These are phyloP conservation scores for Nemotelus nigrinus DNA, from an alignment of 2,888 invertebrate species.

Conservation along the genomic window DNA sequence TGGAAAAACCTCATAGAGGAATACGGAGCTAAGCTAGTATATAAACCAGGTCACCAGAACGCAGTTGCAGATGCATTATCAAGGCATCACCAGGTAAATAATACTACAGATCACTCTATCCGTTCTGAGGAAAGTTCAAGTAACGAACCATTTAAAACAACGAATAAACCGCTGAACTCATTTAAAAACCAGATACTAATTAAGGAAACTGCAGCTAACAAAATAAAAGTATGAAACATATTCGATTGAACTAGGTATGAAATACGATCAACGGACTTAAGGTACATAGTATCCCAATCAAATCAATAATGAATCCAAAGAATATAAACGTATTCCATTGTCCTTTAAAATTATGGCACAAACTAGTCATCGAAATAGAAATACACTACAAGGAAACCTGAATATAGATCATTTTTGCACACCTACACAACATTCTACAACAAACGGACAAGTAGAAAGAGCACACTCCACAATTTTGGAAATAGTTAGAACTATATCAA, in stretches of 20 bases:
- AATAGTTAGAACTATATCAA: background rate
- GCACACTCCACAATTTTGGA: constrained; percentile 8
- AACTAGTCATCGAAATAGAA: no score
- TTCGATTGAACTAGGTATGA: no score
- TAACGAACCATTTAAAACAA: background rate
- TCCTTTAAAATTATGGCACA: no score
- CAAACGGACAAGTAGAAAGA: constrained; percentile 9
- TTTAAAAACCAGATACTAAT: no score
- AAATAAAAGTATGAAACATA: no score
- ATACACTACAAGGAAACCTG: no score
- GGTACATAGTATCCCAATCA: no score
- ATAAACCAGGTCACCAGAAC: constrained; percentile 60
- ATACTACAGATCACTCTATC: background rate
- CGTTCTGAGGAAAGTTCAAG: constrained; percentile 4
- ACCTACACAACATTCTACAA: background rate
- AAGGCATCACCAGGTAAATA: background rate
- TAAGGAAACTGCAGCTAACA: no score
- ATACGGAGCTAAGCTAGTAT: constrained; percentile 55
- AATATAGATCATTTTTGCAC: background rate
- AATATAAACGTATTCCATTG: no score
- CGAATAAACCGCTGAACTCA: background rate
- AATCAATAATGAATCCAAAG: no score
- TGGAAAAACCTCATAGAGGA: no score
- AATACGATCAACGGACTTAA: no score
- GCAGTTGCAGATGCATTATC: constrained; percentile 53